Conservation (phyloP, 2,888 invertebrate species). For the Mechanitis messenoides region DNA sequence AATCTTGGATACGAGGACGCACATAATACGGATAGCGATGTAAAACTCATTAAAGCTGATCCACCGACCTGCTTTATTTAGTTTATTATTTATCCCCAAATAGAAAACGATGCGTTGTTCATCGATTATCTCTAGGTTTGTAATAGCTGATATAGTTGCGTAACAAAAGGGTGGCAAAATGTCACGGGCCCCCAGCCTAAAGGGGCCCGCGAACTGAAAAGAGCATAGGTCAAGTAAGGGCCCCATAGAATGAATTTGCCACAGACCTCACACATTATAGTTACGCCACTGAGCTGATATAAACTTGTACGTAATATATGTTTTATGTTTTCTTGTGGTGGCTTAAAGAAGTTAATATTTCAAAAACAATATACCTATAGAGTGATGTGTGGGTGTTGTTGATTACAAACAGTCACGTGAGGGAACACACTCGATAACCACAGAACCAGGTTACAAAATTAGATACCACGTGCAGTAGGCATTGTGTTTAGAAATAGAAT, state of each 20-base stretch:
- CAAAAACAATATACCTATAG: neutral
- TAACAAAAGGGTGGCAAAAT: no score
- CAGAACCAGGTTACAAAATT: slow-evolving; percentile 10
- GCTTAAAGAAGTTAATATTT: neutral
- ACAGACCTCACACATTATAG: no score
- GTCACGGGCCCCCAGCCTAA: no score
- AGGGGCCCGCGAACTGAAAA: no score
- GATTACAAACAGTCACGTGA: slow-evolving; percentile 11
- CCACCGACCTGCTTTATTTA: slow-evolving; percentile 49
- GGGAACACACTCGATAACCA: slow-evolving; percentile 9
- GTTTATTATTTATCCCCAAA: slow-evolving; percentile 30
- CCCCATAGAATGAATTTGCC: no score
- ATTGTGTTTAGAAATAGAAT: slow-evolving; percentile 16
- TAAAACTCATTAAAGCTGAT: slow-evolving; percentile 48
- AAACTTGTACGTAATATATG: neutral
- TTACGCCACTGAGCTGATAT: neutral
- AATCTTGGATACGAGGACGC: slow-evolving; percentile 29
- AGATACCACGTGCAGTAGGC: slow-evolving; percentile 17
- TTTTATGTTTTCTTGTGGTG: neutral
- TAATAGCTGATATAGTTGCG: no score
- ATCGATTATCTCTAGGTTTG: slow-evolving; percentile 29
- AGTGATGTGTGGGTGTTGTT: neutral
- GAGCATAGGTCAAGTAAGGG: no score
- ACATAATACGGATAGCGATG: slow-evolving; percentile 38
- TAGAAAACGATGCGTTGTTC: slow-evolving; percentile 8